A percentile compares a stretch with the other conserved stretches of the same genome.
Conservation (phyloP, 1,140 invertebrate genomes). For the Zaprionus africanus region DNA sequence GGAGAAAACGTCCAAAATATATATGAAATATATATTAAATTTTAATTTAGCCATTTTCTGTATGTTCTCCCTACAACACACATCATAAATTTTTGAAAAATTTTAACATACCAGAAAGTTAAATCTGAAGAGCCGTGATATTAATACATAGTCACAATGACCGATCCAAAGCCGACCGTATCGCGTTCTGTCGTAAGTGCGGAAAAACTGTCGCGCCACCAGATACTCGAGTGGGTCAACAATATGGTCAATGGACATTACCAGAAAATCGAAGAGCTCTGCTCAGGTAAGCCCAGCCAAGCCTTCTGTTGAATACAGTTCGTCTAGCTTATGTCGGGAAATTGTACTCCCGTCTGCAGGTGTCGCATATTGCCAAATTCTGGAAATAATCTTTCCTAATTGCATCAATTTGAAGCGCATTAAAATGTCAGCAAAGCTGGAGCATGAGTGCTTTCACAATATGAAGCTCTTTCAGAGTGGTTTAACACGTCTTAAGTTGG, state of each 20-base stretch:
- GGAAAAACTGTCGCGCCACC: slow-evolving; percentile 98
- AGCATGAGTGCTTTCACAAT: slow-evolving; percentile 99
- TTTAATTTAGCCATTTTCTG: slow-evolving; percentile 16
- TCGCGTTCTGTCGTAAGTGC: slow-evolving; percentile 98
- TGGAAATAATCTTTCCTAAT: slow-evolving; percentile 99
- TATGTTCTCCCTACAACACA: background rate
- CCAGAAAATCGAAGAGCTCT: slow-evolving; percentile 98
- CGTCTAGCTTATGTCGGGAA: background rate
- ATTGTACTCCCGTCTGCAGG: slow-evolving; percentile 42
- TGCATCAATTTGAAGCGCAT: slow-evolving; percentile 96
- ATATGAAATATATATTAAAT: background rate
- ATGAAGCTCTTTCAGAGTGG: slow-evolving; percentile 98
- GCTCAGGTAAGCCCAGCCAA: slow-evolving; percentile 88
- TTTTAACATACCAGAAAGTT: background rate
- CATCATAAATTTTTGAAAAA: background rate
- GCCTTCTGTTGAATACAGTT: background rate
- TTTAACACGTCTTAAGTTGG: slow-evolving; percentile 98
- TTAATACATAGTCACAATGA: slow-evolving; percentile 86
- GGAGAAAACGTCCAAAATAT: background rate
- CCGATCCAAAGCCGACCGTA: slow-evolving; percentile 91
- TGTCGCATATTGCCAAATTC: slow-evolving; percentile 99
- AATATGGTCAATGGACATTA: slow-evolving; percentile 96
- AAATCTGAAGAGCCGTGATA: background rate
- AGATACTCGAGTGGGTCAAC: slow-evolving; percentile 99
- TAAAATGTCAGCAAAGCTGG: slow-evolving; percentile 98